These are phyloP conservation scores for Oikopleura dioica DNA, from an alignment of 23 tunicate species.

Conservation along the genomic window DNA sequence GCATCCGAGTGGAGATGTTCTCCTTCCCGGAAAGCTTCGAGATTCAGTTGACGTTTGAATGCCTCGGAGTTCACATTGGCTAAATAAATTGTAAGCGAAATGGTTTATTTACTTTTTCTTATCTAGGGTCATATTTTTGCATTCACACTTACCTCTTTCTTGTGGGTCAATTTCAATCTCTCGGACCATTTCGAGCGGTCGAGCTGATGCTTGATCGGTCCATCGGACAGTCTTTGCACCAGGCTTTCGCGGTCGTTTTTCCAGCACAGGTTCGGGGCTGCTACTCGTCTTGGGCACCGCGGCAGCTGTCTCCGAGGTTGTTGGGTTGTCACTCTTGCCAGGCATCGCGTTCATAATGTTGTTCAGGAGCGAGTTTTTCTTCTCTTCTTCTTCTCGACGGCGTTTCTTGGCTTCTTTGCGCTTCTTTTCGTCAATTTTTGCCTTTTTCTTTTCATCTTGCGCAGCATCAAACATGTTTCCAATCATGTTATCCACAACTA, in stretches of 20 bases:
- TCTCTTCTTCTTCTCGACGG: neutral
- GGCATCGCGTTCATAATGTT: neutral
- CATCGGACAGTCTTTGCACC: conserved; percentile 3
- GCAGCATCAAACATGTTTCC: neutral
- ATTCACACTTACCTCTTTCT: conserved; percentile 5
- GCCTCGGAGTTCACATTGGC: neutral
- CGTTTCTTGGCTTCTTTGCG: neutral
- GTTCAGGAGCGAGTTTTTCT: neutral
- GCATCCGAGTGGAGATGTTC: neutral
- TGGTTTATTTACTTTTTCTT: too few relatives aligned
- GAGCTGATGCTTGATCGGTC: neutral
- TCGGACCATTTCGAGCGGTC: neutral
- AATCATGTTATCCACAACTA: too few relatives aligned
- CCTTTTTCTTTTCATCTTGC: neutral
- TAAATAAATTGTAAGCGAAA: too few relatives aligned
- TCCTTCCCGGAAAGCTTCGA: neutral
- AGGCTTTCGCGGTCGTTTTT: neutral
- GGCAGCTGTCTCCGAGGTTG: too few relatives aligned
- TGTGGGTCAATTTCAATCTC: neutral
- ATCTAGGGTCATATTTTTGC: too few relatives aligned
- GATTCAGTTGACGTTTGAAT: neutral
- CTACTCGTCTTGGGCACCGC: neutral
- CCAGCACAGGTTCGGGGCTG: neutral
- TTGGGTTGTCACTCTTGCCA: too few relatives aligned
- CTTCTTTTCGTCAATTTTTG: neutral